Percentiles rank a stretch among this genome's conserved stretches.
These are phyloP conservation scores for Lontra canadensis DNA, from an alignment of 2,113 vertebrate genomes.

Conservation along the genomic window DNA sequence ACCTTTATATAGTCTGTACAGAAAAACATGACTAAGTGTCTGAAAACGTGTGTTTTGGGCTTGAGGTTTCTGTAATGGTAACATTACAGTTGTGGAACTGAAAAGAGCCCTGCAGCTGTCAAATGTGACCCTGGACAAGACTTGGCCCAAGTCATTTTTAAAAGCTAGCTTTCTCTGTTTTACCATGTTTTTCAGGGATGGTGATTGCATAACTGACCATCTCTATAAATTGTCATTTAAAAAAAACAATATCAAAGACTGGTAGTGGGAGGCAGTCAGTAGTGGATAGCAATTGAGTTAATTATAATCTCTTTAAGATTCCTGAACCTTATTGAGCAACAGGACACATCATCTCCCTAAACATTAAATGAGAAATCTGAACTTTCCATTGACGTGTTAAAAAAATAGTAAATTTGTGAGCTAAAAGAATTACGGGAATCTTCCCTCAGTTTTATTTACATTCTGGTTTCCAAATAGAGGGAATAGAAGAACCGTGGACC, in stretches of 20 bases:
- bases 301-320: background rate
- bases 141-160: background rate
- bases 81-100: background rate
- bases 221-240: background rate
- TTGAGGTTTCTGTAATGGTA: background rate
- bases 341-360: background rate
- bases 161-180: background rate
- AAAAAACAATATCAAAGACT: background rate
- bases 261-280: background rate
- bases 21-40: background rate
- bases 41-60: background rate
- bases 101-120: background rate
- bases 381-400: background rate
- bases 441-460: background rate
- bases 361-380: background rate
- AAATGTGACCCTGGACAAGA: background rate
- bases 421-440: background rate
- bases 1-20: background rate
- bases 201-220: background rate
- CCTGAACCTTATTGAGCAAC: background rate
- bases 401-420: background rate
- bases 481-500: background rate
- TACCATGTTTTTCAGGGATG: background rate
- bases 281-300: background rate
- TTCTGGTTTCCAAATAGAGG: background rate